Evolutionary conservation across 2,797 vertebrate genomes (phyloP).

Genomic region (Buceros bicornis): DNA sequence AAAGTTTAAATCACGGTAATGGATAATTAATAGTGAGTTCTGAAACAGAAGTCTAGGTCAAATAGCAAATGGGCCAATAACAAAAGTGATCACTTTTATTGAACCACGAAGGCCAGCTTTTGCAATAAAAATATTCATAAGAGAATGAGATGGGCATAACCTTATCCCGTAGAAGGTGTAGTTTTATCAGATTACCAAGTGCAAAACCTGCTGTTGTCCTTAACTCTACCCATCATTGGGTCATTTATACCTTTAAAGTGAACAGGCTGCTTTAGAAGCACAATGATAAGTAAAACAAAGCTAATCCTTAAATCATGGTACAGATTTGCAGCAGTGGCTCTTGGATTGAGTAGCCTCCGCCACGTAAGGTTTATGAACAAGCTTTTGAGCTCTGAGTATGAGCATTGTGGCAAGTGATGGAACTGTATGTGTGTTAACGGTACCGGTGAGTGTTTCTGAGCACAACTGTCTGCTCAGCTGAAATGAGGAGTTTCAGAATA

Average conservation of each 20-base stretch:
- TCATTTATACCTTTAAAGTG: neutral
- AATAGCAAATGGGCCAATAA: neutral
- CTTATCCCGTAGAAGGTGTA: neutral
- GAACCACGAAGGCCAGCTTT: neutral
- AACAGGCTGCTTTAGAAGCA: neutral
- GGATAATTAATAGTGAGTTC: neutral
- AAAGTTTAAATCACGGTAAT: neutral
- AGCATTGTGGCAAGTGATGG: neutral
- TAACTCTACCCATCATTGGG: neutral
- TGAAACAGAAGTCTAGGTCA: neutral
- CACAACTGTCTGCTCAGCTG: neutral
- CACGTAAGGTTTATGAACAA: neutral
- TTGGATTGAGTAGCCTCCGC: too few relatives aligned
- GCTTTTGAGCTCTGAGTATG: neutral
- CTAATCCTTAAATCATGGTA: neutral
- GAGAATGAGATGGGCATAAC: neutral
- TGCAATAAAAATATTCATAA: neutral
- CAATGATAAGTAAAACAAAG: neutral
- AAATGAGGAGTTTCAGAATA: neutral
- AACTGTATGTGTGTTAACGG: accelerated
- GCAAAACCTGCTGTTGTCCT: neutral
- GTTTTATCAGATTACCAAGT: neutral
- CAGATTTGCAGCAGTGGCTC: neutral
- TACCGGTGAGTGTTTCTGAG: accelerated
- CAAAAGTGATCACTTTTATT: neutral